A percentile compares a stretch with the other conserved stretches of the same genome.
These are phyloP conservation scores for Setophaga coronata DNA, from an alignment of 2,113 vertebrate species.

Conservation along the genomic window DNA sequence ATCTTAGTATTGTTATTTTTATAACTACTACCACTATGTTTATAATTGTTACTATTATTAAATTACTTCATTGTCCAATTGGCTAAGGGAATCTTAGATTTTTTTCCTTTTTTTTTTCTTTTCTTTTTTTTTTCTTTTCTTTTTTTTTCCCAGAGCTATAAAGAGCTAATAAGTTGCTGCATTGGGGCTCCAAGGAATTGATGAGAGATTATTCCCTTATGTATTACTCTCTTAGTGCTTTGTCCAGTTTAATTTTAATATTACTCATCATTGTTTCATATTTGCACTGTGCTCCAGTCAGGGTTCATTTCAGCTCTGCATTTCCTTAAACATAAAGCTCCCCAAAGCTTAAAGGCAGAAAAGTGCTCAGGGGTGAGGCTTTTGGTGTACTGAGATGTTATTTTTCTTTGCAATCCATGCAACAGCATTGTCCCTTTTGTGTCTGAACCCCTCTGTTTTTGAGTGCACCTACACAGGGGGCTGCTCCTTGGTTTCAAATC, in stretches of 20 bases:
- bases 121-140: neutral
- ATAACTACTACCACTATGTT: neutral
- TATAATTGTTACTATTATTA: neutral
- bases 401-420: neutral
- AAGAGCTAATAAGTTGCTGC: neutral
- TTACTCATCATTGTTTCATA: slow-evolving; percentile 15
- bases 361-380: neutral
- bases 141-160: neutral
- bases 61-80: neutral
- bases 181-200: neutral
- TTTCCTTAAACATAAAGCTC: neutral
- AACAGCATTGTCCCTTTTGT: neutral
- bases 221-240: slow-evolving; percentile 4
- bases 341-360: neutral
- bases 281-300: neutral
- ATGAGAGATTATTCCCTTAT: neutral
- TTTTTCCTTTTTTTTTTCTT: neutral
- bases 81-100: neutral
- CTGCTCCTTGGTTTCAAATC: neutral
- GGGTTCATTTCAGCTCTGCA: neutral
- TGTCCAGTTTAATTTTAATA: slow-evolving; percentile 29
- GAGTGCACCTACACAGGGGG: fast-evolving
- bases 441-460: neutral
- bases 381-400: neutral
- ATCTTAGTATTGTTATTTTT: neutral